Evolutionary conservation across 2,113 vertebrate species (phyloP), one percentile per base, ranked within the genome.

Genomic region (Psophia crepitans): DNA sequence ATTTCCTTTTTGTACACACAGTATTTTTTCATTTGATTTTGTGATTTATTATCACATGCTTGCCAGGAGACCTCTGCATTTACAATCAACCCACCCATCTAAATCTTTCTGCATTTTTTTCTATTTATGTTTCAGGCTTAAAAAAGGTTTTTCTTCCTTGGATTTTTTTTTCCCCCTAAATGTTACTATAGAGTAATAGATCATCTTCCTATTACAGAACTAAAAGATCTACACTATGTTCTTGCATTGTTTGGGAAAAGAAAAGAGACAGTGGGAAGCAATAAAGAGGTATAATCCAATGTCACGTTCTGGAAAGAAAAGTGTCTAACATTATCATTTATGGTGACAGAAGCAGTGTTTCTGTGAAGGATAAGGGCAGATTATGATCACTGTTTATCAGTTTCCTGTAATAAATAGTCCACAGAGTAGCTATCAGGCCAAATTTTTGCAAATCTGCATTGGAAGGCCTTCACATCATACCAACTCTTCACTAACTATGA

Each of bases 1-100:
- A 53, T 96, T 94, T 82, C 64, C 20, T 95, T 86, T 93, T 70
- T 87, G 32, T 78, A 69, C 57, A 89, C 58, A 73, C 22, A 87
- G 53, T 53, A 84, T 75, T 70, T 95, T 81, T 94, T 61, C 9
- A 77, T 97, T 96, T 96, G 65, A 96, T 95, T 94, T 78, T 89
- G 23, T 64, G 4, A 93, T 92, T 87, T 94, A 92, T 97, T 82
- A 93, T 92, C 65, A 77, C 66, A 43, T 0, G 0, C 46, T 89
- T 89, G 39, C 73, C 87, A 89, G 83, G 57, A 63, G 24, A 81
- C 56, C 30, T 66, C 32, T 33, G 10, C 56, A 77, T 93, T 91
- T 94, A 60, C 32, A 90, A 73, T 48, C 22, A 26, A 77, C 32
- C n/a, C 6, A 23, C 49, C 16, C 32, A 84, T 46, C 69, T 94